phyloP scores from a whole-genome alignment of 92 coral and sea anemone species.

The Plumapathes pennacea region DNA sequence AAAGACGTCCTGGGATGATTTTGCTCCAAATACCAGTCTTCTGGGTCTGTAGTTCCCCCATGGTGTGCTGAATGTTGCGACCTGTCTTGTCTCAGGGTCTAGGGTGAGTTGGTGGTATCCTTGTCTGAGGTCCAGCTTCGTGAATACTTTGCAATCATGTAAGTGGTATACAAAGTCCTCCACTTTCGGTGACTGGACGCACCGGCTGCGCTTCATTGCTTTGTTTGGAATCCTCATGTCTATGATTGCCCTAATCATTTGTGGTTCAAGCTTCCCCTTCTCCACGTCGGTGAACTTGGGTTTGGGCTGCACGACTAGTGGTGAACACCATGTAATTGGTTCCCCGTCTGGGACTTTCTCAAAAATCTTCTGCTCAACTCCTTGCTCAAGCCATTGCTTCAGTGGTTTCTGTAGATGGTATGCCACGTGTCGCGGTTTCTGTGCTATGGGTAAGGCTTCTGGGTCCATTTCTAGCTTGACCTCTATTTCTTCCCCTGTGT shows the following conservation, averaged over 20 bases:
- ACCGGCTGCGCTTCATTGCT: constrained; percentile 41
- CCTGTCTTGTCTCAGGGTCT: constrained; percentile 32
- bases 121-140: constrained; percentile 38
- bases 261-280: neutral
- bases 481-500: constrained; percentile 10
- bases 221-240: constrained; percentile 45
- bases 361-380: constrained; percentile 15
- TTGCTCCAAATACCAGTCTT: constrained; percentile 55
- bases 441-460: constrained; percentile 42
- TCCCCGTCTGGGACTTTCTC: constrained; percentile 34
- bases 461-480: constrained; percentile 14
- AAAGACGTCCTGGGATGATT: constrained; percentile 37
- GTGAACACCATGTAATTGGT: constrained; percentile 44
- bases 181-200: constrained; percentile 19
- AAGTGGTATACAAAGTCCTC: constrained; percentile 35
- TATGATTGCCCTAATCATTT: constrained; percentile 23
- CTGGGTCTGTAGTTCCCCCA: constrained; percentile 40
- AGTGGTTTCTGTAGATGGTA: constrained; percentile 34
- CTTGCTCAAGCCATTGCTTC: constrained; percentile 7
- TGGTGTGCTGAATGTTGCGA: constrained; percentile 51
- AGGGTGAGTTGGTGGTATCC: constrained; percentile 42
- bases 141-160: constrained; percentile 26
- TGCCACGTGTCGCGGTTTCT: constrained; percentile 33
- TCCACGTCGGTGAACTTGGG: constrained; percentile 16
- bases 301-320: constrained; percentile 38